Evolutionary conservation across 2,797 vertebrate genomes (phyloP).

Genomic region (Micromesistius poutassou): DNA sequence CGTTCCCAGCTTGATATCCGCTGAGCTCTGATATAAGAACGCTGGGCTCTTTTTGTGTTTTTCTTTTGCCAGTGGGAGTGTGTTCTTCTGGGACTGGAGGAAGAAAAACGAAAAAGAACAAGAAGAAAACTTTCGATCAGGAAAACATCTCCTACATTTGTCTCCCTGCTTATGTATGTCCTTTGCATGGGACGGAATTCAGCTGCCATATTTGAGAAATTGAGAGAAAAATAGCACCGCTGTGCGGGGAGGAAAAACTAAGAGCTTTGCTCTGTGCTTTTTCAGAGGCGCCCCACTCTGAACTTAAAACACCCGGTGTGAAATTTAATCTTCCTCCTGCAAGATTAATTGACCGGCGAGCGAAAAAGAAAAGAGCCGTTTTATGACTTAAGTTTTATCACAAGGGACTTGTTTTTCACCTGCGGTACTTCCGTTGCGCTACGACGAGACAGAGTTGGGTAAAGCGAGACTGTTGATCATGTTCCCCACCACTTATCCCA

Average conservation of each 20-base stretch:
- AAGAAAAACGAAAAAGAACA: constrained; percentile 49
- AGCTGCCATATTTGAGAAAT: constrained; percentile 34
- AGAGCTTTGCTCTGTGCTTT: constrained; percentile 52
- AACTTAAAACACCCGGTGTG: constrained; percentile 50
- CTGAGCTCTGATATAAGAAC: constrained; percentile 34
- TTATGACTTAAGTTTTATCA: constrained; percentile 59
- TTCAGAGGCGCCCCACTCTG: constrained; percentile 41
- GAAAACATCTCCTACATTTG: constrained; percentile 8
- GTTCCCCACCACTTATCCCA: constrained; percentile 60
- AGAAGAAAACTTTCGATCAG: not conserved
- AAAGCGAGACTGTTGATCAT: constrained; percentile 60
- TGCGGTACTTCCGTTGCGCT: constrained; percentile 49
- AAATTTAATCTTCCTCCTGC: constrained; percentile 55
- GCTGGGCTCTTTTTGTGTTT: constrained; percentile 16
- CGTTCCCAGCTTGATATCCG: constrained; percentile 32
- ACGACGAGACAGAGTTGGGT: constrained; percentile 45
- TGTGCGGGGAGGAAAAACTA: constrained; percentile 25
- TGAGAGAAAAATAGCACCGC: constrained; percentile 19
- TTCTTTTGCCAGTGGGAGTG: constrained; percentile 21
- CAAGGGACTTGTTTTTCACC: constrained; percentile 37
- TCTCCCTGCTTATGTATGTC: constrained; percentile 21
- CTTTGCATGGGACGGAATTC: constrained; percentile 32
- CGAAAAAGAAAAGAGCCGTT: constrained; percentile 23
- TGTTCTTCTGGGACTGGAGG: constrained; percentile 38
- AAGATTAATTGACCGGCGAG: constrained; percentile 61